Evolutionary conservation across 2,797 vertebrate species (phyloP).

Genomic region (Rhabdophis nuchalis): DNA sequence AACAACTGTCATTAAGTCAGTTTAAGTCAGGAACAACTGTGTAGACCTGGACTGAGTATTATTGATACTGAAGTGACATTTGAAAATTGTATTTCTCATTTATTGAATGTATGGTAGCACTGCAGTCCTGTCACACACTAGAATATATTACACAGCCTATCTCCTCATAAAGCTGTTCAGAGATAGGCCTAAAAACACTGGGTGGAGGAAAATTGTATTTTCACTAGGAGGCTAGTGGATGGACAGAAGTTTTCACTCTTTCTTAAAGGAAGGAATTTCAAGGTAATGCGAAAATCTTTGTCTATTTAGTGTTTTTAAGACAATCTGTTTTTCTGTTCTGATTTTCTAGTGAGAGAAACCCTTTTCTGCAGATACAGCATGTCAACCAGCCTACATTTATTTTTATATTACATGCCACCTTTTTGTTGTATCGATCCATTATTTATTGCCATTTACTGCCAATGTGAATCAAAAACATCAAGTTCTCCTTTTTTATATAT

Average conservation of each 20-base stretch:
- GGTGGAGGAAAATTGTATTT: neutral
- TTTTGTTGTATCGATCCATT: slow-evolving; percentile 65
- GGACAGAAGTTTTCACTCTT: slow-evolving; percentile 30
- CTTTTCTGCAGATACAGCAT: slow-evolving; percentile 64
- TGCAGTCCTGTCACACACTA: neutral
- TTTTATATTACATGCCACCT: slow-evolving; percentile 59
- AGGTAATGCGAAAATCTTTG: slow-evolving; percentile 56
- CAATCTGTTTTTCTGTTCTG: slow-evolving; percentile 69
- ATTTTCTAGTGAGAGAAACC: slow-evolving; percentile 67
- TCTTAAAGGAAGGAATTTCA: slow-evolving; percentile 43
- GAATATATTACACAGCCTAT: neutral
- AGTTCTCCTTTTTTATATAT: slow-evolving; percentile 68
- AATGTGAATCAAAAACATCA: slow-evolving; percentile 66
- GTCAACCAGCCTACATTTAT: slow-evolving; percentile 63
- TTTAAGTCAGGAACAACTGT: neutral
- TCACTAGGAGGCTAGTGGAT: neutral
- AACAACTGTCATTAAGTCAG: neutral
- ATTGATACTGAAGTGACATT: neutral
- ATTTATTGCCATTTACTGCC: slow-evolving; percentile 71
- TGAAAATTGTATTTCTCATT: neutral
- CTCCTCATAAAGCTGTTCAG: neutral
- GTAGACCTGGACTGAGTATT: neutral
- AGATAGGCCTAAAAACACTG: neutral
- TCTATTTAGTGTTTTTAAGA: slow-evolving; percentile 67
- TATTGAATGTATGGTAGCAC: neutral